A percentile compares a stretch with the other conserved stretches of the same genome.
These are phyloP conservation scores for Antedon mediterranea DNA, from an alignment of 53 echinoderm and acorn worm species.

Conservation along the genomic window DNA sequence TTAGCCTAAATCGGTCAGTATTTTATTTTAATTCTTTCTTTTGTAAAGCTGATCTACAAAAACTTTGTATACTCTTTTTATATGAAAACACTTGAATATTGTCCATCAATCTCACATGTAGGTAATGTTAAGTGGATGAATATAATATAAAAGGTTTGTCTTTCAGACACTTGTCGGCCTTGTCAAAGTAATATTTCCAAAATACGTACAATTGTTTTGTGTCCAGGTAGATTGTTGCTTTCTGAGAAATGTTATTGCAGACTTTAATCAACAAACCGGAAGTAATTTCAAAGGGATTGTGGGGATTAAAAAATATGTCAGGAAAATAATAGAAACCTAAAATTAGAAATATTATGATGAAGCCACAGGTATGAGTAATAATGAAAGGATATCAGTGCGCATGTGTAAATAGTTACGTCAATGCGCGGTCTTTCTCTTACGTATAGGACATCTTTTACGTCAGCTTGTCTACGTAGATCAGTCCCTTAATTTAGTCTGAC, in stretches of 20 bases:
- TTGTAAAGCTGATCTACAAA: neutral
- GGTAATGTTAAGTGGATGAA: neutral
- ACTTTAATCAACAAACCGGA: neutral
- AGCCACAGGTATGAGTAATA: neutral
- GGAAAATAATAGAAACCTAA: neutral
- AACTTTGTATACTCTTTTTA: neutral
- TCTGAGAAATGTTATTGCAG: neutral
- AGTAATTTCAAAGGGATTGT: neutral
- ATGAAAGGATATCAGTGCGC: too few species aligned
- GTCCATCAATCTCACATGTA: neutral
- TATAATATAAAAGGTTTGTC: neutral
- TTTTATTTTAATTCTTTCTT: neutral
- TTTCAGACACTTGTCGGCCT: neutral
- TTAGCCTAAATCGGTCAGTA: neutral
- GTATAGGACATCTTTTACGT: too few species aligned
- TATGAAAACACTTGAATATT: neutral
- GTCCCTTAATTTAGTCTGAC: too few species aligned
- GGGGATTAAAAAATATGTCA: neutral
- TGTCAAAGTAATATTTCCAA: neutral
- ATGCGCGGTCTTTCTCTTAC: too few species aligned
- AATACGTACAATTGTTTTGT: neutral
- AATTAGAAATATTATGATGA: neutral
- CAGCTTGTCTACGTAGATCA: too few species aligned
- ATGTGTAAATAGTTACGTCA: too few species aligned
- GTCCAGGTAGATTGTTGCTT: neutral